Conservation (phyloP, 2,113 vertebrate species). For the Corythoichthys haematopterus region DNA sequence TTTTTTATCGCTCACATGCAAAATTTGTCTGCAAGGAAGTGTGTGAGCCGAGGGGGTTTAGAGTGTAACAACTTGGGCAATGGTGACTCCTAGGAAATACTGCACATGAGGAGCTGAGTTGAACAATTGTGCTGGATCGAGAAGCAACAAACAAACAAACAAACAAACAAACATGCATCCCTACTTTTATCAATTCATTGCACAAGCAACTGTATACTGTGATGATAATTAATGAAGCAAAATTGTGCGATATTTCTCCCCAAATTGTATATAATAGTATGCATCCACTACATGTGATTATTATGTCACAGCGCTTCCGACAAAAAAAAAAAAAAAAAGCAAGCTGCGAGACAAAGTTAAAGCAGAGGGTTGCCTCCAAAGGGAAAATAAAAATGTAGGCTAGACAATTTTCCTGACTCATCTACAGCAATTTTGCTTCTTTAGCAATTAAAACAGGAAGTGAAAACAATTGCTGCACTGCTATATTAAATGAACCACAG, state of each 20-base stretch:
- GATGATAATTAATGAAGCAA: too few relatives aligned
- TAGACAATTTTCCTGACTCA: neutral
- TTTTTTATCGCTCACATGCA: constrained; percentile 51
- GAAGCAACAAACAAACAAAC: neutral
- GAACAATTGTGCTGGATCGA: neutral
- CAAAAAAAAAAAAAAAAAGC: neutral
- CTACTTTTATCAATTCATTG: neutral
- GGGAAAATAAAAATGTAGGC: neutral
- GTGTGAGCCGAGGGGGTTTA: neutral
- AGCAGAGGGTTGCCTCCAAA: neutral
- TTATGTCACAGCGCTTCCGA: neutral
- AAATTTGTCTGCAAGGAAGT: neutral
- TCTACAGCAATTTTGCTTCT: neutral
- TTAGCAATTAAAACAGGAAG: neutral
- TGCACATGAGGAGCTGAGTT: neutral
- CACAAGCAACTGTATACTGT: too few relatives aligned
- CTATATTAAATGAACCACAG: neutral
- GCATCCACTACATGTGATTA: too few relatives aligned
- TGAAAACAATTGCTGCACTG: neutral
- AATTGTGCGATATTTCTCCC: neutral
- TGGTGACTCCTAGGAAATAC: neutral
- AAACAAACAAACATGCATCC: neutral
- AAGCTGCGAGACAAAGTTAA: neutral
- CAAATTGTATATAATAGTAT: neutral
- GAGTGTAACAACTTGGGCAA: neutral